Base-by-base conservation (phyloP, 2,113 vertebrate genomes). In the Genyomyrus donnyi region DNA sequence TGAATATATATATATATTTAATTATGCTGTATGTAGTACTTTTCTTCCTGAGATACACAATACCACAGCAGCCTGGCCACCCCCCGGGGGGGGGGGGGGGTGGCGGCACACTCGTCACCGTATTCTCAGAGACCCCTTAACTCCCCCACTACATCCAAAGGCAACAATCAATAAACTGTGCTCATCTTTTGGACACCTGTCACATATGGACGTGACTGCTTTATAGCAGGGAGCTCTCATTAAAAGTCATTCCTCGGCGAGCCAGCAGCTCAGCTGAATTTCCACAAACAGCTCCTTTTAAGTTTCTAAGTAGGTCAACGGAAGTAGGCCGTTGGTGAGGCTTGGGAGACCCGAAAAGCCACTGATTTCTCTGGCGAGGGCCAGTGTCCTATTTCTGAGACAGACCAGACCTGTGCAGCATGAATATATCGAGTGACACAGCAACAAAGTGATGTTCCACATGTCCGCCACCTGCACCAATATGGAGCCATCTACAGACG, bases 251-350 rank as follows among this genome's bases (percentile, higher is more conserved):
- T 80, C 31, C 27, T 83, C 31, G 3, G 35, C 15, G 21, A 85
- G 83, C 53, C 21, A 50, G 49, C n/a, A 56, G 89, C 89, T 85
- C 35, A 53, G 39, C 80, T 49, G 74, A 17, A 52, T 85, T 24
- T 49, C 19, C 53, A 13, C 42, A 66, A 46, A 58, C 27, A 31
- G 42, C 45, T 62, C 85, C n/a, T 49, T 90, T 70, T 52, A 89
- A 85, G 84, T 87, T 90, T 62, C 84, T 90, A 90, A 90, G 89
- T 90, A 87, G 89, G 89, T 90, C 53, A 21, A 50, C 46, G 85
- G 56, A 90, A 90, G 89, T 90, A 90, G 89, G 89, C 83, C 85
- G 46, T 27, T 9, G 45, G 56, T 31, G 46, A 62, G 52, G 49
- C 56, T 39, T 84, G 9, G 45, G 89, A 90, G 84, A 90, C n/a